Conservation (phyloP, 1,140 invertebrate genomes). For the Lineus longissimus region DNA sequence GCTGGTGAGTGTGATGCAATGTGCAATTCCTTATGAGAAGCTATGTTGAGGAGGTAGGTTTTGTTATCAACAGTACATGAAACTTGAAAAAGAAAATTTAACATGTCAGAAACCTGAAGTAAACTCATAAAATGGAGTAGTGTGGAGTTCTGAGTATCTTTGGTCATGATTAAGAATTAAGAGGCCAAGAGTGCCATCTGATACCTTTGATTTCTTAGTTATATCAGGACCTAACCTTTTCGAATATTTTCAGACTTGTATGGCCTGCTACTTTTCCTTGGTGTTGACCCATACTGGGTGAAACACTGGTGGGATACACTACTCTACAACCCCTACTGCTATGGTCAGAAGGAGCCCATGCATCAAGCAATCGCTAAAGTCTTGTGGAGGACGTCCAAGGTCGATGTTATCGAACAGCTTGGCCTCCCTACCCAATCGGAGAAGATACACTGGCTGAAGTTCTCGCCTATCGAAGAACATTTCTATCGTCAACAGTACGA, state of each 20-base stretch:
- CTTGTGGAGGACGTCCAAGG: slow-evolving; percentile 69
- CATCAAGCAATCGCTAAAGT: slow-evolving; percentile 60
- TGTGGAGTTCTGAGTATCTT: too few species aligned
- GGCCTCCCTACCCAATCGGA: slow-evolving; percentile 56
- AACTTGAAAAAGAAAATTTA: too few species aligned
- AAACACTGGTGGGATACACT: slow-evolving; percentile 60
- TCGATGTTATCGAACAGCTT: slow-evolving; percentile 63
- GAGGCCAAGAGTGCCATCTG: too few species aligned
- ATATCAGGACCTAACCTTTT: too few species aligned
- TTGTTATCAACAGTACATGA: too few species aligned
- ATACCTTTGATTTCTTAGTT: too few species aligned
- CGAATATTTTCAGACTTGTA: slow-evolving; percentile 64
- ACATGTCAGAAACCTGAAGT: too few species aligned
- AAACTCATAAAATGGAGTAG: too few species aligned
- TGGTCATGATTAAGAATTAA: too few species aligned
- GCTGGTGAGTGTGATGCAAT: slow-evolving; percentile 55
- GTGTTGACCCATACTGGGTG: slow-evolving; percentile 60
- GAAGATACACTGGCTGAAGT: slow-evolving; percentile 57
- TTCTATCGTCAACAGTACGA: slow-evolving; percentile 59
- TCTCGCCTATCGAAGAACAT: slow-evolving; percentile 62
- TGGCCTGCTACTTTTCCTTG: slow-evolving; percentile 68
- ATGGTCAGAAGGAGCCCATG: slow-evolving; percentile 55
- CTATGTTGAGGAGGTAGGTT: too few species aligned
- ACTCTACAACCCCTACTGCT: slow-evolving; percentile 59
- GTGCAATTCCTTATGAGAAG: too few species aligned